Percentiles rank a stretch among this genome's conserved stretches.
phyloP scores from a whole-genome alignment of 2,888 invertebrate genomes.

The Hyposoter dolosus region DNA sequence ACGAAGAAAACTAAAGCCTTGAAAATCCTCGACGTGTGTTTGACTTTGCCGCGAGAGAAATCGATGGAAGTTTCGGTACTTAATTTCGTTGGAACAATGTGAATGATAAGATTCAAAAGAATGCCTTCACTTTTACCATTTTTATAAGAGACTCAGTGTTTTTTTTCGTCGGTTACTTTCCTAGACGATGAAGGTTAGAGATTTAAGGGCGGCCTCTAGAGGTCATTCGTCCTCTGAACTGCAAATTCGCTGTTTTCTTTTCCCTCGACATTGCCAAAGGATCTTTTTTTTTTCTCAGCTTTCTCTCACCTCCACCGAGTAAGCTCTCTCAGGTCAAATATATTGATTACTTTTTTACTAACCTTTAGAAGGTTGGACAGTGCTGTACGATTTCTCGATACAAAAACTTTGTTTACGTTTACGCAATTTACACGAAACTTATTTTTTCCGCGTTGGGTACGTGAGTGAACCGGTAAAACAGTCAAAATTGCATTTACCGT shows the following conservation, averaged over 20 bases:
- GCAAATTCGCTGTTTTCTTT: background rate
- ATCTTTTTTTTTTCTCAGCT: background rate
- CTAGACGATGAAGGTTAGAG: background rate
- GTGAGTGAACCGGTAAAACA: background rate
- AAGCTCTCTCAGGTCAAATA: too few relatives aligned
- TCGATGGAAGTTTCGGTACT: background rate
- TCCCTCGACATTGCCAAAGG: background rate
- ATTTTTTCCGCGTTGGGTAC: background rate
- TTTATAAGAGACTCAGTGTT: too few relatives aligned
- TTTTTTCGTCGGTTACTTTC: too few relatives aligned
- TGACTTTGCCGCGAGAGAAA: background rate
- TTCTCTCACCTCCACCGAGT: too few relatives aligned
- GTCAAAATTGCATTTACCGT: slow-evolving; percentile 3
- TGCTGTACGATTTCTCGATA: too few relatives aligned
- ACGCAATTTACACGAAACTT: background rate
- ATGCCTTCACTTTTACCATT: background rate
- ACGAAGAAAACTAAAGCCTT: background rate
- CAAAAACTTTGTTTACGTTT: too few relatives aligned
- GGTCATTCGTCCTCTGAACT: background rate
- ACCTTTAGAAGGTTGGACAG: too few relatives aligned
- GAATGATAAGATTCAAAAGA: background rate
- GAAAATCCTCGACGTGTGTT: background rate
- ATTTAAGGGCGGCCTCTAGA: background rate
- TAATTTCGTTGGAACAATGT: background rate
- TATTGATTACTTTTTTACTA: too few relatives aligned